Conservation (phyloP, 2,113 vertebrate genomes). For the Erythrocercus mccallii region DNA sequence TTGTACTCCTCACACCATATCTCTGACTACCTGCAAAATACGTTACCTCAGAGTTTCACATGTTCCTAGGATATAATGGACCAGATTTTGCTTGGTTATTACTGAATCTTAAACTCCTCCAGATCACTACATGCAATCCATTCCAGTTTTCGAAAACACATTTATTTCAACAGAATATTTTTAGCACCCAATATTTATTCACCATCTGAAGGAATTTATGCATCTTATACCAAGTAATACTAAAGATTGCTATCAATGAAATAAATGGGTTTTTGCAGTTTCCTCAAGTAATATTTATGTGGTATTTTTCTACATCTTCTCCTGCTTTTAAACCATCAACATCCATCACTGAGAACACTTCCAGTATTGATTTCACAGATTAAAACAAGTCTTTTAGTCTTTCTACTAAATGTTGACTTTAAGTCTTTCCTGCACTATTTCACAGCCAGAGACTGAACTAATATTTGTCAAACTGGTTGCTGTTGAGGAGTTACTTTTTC, state of each 20-base stretch:
- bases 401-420: background rate
- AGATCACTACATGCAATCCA: background rate
- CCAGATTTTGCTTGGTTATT: background rate
- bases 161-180: background rate
- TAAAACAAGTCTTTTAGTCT: background rate
- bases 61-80: background rate
- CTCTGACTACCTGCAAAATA: background rate
- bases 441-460: background rate
- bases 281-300: background rate
- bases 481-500: background rate
- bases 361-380: background rate
- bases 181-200: background rate
- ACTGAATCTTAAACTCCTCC: accelerated
- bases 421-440: background rate
- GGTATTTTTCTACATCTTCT: background rate
- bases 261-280: background rate
- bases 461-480: background rate
- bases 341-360: background rate
- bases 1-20: background rate
- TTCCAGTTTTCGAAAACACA: background rate
- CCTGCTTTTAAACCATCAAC: background rate
- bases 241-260: background rate
- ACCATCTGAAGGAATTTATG: background rate
- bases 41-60: background rate
- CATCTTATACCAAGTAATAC: background rate